A percentile compares a stretch with the other conserved stretches of the same genome.
Conservation (phyloP, 2,797 vertebrate genomes). For the Streptopelia turtur region DNA sequence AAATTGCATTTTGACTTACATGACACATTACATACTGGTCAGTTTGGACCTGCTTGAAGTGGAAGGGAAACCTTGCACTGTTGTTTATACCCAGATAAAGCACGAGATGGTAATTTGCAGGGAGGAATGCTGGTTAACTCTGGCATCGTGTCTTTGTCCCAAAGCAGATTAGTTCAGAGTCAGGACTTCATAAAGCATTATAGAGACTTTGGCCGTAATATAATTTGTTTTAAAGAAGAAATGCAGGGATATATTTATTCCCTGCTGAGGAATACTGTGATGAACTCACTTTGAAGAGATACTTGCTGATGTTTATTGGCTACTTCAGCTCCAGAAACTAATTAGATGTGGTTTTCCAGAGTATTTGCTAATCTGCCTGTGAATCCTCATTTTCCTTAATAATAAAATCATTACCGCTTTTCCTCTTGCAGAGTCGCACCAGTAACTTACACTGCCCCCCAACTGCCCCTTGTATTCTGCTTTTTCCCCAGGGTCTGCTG, state of each 20-base stretch:
- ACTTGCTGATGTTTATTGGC: background rate
- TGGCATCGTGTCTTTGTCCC: fast-evolving
- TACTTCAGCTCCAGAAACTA: background rate
- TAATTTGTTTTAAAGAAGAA: background rate
- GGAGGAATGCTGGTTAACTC: background rate
- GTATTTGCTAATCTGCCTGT: background rate
- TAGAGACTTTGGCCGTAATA: background rate
- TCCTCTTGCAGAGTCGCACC: background rate
- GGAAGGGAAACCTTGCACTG: background rate
- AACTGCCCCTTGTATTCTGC: background rate
- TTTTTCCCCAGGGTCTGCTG: background rate
- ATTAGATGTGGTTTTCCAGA: background rate
- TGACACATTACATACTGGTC: fast-evolving
- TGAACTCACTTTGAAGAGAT: background rate
- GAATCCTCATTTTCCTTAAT: background rate
- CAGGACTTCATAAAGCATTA: background rate
- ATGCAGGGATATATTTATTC: background rate
- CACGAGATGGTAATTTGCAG: background rate
- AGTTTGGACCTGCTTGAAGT: background rate
- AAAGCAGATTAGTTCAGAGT: background rate
- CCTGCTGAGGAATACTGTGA: background rate
- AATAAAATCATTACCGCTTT: background rate
- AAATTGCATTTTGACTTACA: background rate
- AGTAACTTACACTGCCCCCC: background rate
- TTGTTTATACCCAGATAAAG: background rate